These are phyloP conservation scores for Conistra vaccinii DNA, from an alignment of 2,888 invertebrate genomes.

Conservation along the genomic window DNA sequence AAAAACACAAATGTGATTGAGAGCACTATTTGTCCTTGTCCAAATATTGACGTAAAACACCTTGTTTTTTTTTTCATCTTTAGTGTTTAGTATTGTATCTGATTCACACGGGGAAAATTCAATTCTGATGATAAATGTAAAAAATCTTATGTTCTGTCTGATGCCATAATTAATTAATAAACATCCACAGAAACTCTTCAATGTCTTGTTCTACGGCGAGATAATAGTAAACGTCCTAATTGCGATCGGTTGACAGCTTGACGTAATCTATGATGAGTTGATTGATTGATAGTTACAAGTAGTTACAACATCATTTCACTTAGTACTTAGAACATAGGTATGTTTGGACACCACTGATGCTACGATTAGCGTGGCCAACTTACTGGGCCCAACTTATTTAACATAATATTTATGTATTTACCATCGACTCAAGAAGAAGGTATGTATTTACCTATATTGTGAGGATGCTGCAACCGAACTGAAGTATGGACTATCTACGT, in stretches of 20 bases:
- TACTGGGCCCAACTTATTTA: not conserved
- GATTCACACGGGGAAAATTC: constrained; percentile 2
- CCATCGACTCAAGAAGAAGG: not conserved
- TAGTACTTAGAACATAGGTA: constrained; percentile 17
- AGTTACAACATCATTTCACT: constrained; percentile 33
- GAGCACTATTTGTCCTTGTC: constrained; percentile 36
- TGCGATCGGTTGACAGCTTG: constrained; percentile 38
- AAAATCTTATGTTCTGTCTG: not conserved
- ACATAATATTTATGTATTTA: not conserved
- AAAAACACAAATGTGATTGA: constrained; percentile 32
- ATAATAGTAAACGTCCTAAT: constrained; percentile 44
- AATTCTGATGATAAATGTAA: constrained; percentile 1
- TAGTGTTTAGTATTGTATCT: constrained; percentile 19
- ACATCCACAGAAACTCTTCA: not conserved
- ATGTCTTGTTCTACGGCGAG: constrained; percentile 25
- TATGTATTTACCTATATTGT: not conserved
- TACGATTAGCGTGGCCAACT: not conserved
- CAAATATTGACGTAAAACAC: constrained; percentile 50
- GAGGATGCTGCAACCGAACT: not conserved
- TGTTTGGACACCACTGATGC: not conserved
- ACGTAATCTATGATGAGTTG: constrained; percentile 58
- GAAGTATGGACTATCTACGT: constrained; percentile 7
- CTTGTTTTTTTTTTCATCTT: constrained; percentile 27
- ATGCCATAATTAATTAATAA: not conserved
- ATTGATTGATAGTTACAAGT: constrained; percentile 45